These are phyloP conservation scores for Phenacoccus solenopsis DNA, from an alignment of 1,140 invertebrate species.

Conservation along the genomic window DNA sequence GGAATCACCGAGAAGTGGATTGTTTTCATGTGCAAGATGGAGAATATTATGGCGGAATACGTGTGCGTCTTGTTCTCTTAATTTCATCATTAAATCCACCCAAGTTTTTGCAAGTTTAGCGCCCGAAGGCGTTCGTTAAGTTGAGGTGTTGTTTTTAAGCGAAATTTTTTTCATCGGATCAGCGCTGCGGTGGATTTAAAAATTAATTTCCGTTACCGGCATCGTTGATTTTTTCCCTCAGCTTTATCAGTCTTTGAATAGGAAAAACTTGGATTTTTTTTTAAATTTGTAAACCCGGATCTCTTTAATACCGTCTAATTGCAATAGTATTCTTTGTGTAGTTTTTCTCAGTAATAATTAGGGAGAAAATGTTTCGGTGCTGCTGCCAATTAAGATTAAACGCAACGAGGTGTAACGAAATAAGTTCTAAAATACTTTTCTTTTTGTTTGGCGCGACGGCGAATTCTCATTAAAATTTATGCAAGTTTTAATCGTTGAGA, in stretches of 20 bases:
- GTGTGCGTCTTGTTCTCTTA: too few species aligned
- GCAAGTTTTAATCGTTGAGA: constrained; percentile 1
- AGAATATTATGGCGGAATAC: too few species aligned
- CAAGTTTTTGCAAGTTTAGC: too few species aligned
- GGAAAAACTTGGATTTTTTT: not conserved
- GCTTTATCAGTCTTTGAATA: not conserved
- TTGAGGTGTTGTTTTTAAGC: too few species aligned
- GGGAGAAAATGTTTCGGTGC: not conserved
- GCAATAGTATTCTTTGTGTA: not conserved
- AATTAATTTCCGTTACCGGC: not conserved
- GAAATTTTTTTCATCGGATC: too few species aligned
- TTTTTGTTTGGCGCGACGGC: not conserved
- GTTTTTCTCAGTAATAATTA: not conserved
- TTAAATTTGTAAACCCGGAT: not conserved
- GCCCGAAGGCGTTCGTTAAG: too few species aligned
- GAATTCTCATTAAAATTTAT: not conserved
- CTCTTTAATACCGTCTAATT: not conserved
- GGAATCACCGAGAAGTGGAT: too few species aligned
- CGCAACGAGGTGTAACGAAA: not conserved
- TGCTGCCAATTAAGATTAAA: not conserved
- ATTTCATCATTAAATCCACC: too few species aligned
- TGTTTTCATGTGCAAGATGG: too few species aligned
- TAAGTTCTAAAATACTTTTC: not conserved
- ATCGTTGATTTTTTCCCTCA: not conserved
- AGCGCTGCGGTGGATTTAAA: not conserved